A percentile compares a stretch with the other conserved stretches of the same genome.
Conservation (phyloP, 2,113 vertebrate species). For the Collichthys lucidus region DNA sequence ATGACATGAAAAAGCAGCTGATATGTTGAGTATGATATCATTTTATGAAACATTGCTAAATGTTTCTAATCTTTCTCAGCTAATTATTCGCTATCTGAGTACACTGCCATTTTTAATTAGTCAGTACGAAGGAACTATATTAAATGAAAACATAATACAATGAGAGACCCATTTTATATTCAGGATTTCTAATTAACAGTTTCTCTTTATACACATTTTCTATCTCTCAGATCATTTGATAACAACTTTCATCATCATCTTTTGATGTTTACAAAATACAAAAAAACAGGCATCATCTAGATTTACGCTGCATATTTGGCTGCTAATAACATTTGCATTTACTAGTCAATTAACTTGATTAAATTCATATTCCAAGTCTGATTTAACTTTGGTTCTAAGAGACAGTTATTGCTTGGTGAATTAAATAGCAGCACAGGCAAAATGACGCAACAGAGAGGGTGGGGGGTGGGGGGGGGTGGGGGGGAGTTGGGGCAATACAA, state of each 20-base stretch:
- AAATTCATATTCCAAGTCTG: slow-evolving; percentile 74
- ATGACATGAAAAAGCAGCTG: slow-evolving; percentile 23
- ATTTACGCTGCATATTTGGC: slow-evolving; percentile 67
- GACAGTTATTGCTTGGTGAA: slow-evolving; percentile 62
- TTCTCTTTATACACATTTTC: slow-evolving; percentile 67
- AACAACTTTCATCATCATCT: slow-evolving; percentile 76
- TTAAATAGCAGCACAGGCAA: slow-evolving; percentile 54
- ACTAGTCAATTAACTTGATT: slow-evolving; percentile 82
- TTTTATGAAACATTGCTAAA: slow-evolving; percentile 48
- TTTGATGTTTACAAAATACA: slow-evolving; percentile 78
- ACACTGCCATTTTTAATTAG: slow-evolving; percentile 61
- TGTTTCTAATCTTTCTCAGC: slow-evolving; percentile 46
- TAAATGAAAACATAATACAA: slow-evolving; percentile 66
- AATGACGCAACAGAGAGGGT: slow-evolving; percentile 45
- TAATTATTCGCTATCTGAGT: slow-evolving; percentile 65
- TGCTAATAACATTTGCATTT: slow-evolving; percentile 78
- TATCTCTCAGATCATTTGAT: slow-evolving; percentile 77
- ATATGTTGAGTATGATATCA: slow-evolving; percentile 18
- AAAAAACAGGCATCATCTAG: slow-evolving; percentile 57
- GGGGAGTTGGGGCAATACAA: too few relatives aligned
- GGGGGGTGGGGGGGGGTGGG: too few relatives aligned
- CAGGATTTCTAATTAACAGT: slow-evolving; percentile 74
- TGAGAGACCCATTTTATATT: slow-evolving; percentile 61
- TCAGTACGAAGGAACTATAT: slow-evolving; percentile 49
- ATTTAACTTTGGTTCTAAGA: slow-evolving; percentile 62